Conservation (phyloP, 2,797 vertebrate genomes). For the Oreonectes daqikongensis region DNA sequence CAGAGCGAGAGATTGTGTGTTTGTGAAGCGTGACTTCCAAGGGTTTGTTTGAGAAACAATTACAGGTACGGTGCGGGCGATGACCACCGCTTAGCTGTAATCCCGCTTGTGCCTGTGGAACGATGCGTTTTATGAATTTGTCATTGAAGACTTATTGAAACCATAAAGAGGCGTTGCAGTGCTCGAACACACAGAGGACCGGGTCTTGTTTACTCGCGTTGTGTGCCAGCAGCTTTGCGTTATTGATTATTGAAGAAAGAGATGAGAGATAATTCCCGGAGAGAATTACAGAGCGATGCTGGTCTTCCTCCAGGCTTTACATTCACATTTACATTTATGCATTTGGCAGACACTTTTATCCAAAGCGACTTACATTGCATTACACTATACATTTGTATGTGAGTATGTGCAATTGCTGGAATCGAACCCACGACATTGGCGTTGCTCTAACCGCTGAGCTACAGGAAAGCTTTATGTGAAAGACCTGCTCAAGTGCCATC, state of each 20-base stretch:
- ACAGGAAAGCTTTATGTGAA: no score
- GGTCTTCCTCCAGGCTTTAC: conserved; percentile 1
- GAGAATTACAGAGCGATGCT: conserved; percentile 54
- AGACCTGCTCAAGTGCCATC: conserved; percentile 10
- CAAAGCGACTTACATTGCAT: no score
- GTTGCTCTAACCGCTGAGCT: no score
- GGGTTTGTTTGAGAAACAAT: background rate
- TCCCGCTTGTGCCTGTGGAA: conserved; percentile 38
- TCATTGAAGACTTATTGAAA: conserved; percentile 57
- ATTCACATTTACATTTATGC: no score
- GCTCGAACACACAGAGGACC: conserved; percentile 52
- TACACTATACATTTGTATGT: no score
- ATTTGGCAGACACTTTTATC: no score
- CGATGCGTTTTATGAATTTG: conserved; percentile 55
- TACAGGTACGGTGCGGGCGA: background rate
- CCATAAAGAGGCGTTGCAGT: conserved; percentile 44
- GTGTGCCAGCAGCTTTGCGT: conserved; percentile 19
- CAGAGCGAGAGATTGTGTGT: conserved; percentile 10
- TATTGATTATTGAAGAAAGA: conserved; percentile 58
- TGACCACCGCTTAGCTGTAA: conserved; percentile 47
- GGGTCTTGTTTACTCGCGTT: conserved; percentile 43
- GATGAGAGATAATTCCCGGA: conserved; percentile 38
- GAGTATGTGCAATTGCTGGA: no score
- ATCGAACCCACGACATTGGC: no score
- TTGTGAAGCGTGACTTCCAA: background rate